Evolutionary conservation across 2,888 invertebrate species (phyloP).

Genomic region (Theodoxus fluviatilis): DNA sequence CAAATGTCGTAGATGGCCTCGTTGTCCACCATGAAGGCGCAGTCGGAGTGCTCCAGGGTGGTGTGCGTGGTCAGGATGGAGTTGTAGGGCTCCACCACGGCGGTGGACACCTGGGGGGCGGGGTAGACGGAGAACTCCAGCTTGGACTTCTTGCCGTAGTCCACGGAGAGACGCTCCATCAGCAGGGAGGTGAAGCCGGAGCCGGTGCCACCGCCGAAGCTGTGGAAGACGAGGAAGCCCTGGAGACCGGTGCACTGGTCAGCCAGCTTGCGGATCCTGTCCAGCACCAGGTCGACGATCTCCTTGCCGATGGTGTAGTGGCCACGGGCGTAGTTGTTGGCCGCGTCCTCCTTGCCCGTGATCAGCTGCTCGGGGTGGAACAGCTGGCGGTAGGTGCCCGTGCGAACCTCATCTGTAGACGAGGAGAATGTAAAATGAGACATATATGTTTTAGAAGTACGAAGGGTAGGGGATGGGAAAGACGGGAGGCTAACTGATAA

Average conservation of each 20-base stretch:
- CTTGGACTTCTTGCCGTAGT: slow-evolving; percentile 72
- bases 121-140: slow-evolving; percentile 82
- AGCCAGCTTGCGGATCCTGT: slow-evolving; percentile 66
- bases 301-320: slow-evolving; percentile 93
- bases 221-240: slow-evolving; percentile 63
- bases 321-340: slow-evolving; percentile 96
- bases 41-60: slow-evolving; percentile 90
- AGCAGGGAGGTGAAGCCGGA: slow-evolving; percentile 79
- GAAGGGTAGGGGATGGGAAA: too few relatives aligned
- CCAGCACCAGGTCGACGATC: slow-evolving; percentile 74
- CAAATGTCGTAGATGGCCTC: slow-evolving; percentile 88
- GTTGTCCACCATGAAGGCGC: slow-evolving; percentile 96
- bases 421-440: too few relatives aligned
- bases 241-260: slow-evolving; percentile 63
- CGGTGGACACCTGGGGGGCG: slow-evolving; percentile 67
- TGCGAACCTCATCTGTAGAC: slow-evolving; percentile 66
- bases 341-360: slow-evolving; percentile 95
- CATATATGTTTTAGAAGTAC: too few relatives aligned
- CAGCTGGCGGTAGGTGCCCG: slow-evolving; percentile 81
- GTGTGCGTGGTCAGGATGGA: slow-evolving; percentile 39
- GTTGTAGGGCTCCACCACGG: slow-evolving; percentile 38
- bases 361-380: slow-evolving; percentile 97
- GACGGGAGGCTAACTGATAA: too few relatives aligned
- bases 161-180: slow-evolving; percentile 84
- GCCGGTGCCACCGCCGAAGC: slow-evolving; percentile 47